Percentiles rank a stretch among this genome's conserved stretches.
phyloP scores from a whole-genome alignment of 2,113 vertebrate genomes.

The Poecile atricapillus region DNA sequence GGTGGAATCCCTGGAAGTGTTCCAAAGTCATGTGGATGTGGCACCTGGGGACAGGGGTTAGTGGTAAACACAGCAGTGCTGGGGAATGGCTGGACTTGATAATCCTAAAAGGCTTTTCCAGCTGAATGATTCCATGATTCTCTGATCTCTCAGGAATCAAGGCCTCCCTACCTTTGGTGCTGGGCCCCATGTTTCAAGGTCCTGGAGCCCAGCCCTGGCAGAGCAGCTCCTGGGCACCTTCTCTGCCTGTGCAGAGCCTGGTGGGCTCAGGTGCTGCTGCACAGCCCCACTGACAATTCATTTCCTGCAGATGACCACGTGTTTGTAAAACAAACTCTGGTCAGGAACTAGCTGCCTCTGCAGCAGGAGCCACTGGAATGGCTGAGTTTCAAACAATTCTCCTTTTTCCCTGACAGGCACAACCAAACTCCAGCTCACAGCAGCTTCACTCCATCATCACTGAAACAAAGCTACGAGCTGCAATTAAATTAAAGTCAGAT shows the following conservation, averaged over 20 bases:
- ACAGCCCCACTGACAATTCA: neutral
- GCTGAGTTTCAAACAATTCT: neutral
- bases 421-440: neutral
- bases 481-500: neutral
- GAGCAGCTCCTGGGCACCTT: neutral
- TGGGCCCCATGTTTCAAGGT: neutral
- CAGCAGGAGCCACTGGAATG: neutral
- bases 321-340: neutral
- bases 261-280: neutral
- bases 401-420: neutral
- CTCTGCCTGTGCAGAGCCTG: neutral
- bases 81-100: neutral
- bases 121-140: neutral
- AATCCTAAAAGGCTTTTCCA: neutral
- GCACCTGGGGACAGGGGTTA: neutral
- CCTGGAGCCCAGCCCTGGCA: neutral
- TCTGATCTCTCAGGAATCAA: neutral
- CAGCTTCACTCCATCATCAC: neutral
- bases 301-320: neutral
- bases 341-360: neutral
- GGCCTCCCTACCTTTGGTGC: neutral
- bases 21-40: neutral
- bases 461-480: neutral
- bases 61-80: neutral
- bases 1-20: neutral